Base-by-base conservation (phyloP, 2,113 vertebrate genomes). In the Ceuthmochares aereus region DNA sequence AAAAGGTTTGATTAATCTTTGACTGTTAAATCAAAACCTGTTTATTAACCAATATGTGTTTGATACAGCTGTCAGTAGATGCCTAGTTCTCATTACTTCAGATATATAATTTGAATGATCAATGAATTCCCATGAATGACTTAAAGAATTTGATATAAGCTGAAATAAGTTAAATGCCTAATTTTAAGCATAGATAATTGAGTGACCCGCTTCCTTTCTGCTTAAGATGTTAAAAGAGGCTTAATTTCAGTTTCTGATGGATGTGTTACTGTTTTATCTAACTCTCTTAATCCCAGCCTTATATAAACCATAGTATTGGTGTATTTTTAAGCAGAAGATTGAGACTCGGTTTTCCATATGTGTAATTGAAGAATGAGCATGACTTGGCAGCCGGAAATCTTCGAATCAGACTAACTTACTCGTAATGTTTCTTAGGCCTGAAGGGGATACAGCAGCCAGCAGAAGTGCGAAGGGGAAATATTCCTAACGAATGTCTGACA, bases 231-330 rank as follows among this genome's bases (percentile, higher is more conserved):
- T 93, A 64, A 90, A 90, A 96, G 88, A 95, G 83, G 89, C 83
- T 93, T 95, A 93, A 92, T 92, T 97, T 96, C 88, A 54, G 56
- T 92, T 96, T 95, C 79, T 94, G 93, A 92, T 89, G 60, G 88
- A 93, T 54, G 26, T 90, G 40, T 80, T 86, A 51, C 63, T 92
- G 75, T 88, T 92, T 70, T 68, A 94, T 93, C 69, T 82, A 94
- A 49, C 47, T 47, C 11, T 94, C 43, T 72, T 86, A 94, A 94
- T 96, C 88, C 56, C 27, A 90, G 12, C 36, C 85, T 92, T 92
- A 60, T 52, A 81, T 93, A 92, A 95, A 93, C 56, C 23, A 12
- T 34, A 72, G 34, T 64, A 42, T 1, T 56, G 63, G 75, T 74
- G 47, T 84, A n/a, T 80, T 92, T 86, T 70, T 80, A n/a, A 75